phyloP scores from a whole-genome alignment of 2,797 vertebrate species.

The Aselliscus stoliczkanus region DNA sequence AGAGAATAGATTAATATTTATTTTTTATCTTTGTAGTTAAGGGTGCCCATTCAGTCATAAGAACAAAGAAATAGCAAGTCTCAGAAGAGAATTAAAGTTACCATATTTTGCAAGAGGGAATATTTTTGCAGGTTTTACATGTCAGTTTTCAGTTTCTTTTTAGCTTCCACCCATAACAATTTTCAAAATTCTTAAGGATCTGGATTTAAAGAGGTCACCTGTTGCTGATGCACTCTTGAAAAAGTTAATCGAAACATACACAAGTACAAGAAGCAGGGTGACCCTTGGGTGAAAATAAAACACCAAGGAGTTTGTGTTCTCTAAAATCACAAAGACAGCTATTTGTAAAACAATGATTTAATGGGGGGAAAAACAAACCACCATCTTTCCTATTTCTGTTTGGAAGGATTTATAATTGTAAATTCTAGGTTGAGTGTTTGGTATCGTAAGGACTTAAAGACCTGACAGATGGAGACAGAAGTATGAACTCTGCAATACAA shows the following conservation, averaged over 20 bases:
- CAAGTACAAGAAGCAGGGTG: background rate
- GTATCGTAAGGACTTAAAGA: constrained; percentile 35
- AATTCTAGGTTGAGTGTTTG: background rate
- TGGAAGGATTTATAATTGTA: background rate
- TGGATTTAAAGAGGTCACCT: constrained; percentile 16
- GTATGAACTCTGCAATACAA: constrained; percentile 40
- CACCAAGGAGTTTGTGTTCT: background rate
- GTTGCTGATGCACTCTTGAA: background rate
- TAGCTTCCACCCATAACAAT: background rate
- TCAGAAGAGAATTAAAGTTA: background rate
- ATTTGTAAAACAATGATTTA: constrained; percentile 2
- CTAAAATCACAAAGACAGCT: background rate
- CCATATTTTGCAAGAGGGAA: background rate
- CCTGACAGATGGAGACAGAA: constrained; percentile 28
- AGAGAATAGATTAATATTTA: background rate
- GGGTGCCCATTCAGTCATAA: background rate
- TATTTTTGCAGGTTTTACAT: constrained; percentile 2
- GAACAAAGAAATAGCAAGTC: background rate
- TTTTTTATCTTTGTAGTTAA: background rate
- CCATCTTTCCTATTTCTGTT: background rate
- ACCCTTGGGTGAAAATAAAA: constrained; percentile 14
- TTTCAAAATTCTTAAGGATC: background rate
- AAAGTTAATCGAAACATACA: background rate
- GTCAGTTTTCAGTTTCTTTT: background rate
- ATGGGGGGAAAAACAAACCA: background rate